Evolutionary conservation across 2,797 vertebrate genomes (phyloP).

Genomic region (Ceryle rudis): DNA sequence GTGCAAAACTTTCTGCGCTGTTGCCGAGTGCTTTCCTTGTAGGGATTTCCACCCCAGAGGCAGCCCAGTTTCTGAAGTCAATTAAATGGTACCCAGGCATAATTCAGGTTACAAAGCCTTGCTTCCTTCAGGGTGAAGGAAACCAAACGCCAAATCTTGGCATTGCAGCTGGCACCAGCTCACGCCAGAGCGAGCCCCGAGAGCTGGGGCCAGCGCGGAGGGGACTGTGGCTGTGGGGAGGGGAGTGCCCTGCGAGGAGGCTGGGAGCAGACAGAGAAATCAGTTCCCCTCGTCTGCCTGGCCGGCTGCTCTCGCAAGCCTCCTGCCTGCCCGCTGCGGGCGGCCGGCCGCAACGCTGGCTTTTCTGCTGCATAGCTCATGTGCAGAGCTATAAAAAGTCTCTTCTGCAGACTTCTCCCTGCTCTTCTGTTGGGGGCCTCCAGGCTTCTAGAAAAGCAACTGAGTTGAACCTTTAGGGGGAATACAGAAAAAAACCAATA

Average conservation of each 20-base stretch:
- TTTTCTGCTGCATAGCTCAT: neutral
- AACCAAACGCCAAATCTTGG: neutral
- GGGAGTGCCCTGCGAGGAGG: neutral
- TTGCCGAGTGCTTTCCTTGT: neutral
- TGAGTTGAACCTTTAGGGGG: neutral
- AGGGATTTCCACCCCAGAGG: neutral
- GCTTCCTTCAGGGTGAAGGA: neutral
- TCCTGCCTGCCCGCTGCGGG: neutral
- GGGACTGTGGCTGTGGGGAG: neutral
- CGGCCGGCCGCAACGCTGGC: neutral
- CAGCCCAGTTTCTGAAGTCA: neutral
- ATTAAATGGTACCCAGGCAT: neutral
- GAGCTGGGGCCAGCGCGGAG: neutral
- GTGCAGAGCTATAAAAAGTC: neutral
- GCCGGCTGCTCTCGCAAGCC: neutral
- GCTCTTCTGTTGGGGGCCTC: neutral
- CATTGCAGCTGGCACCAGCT: neutral
- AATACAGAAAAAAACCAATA: neutral
- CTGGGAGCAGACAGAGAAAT: neutral
- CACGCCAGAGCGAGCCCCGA: fast-evolving
- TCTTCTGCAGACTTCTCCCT: neutral
- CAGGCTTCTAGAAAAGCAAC: neutral
- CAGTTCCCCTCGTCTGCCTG: fast-evolving
- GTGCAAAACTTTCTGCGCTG: neutral
- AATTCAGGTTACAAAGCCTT: neutral